These are phyloP conservation scores for Euzophera pinguis DNA, from an alignment of 2,888 invertebrate genomes.

Conservation along the genomic window DNA sequence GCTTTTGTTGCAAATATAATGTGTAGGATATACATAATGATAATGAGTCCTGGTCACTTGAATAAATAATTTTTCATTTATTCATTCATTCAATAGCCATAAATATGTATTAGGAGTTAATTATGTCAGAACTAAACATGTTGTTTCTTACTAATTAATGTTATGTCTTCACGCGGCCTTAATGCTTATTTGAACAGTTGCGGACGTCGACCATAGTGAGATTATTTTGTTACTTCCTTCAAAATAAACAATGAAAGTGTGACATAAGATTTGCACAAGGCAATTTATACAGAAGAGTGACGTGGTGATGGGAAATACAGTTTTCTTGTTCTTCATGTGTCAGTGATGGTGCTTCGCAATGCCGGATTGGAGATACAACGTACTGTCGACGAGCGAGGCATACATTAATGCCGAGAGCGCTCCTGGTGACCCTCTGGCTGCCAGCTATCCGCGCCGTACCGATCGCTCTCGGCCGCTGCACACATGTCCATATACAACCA, in stretches of 20 bases:
- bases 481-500: conserved; percentile 73
- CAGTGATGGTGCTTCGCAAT: conserved; percentile 70
- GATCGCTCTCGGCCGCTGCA: conserved; percentile 70
- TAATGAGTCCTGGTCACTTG: no score
- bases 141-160: conserved; percentile 12
- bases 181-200: conserved; percentile 48
- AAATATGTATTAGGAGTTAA: not conserved
- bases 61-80: no score
- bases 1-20: not conserved
- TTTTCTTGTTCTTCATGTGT: conserved; percentile 34
- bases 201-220: conserved; percentile 54
- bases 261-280: conserved; percentile 35
- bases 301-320: conserved; percentile 35
- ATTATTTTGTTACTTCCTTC: conserved; percentile 32
- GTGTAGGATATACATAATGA: not conserved
- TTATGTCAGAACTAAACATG: conserved; percentile 7
- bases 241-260: conserved; percentile 40
- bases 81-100: conserved; percentile 10
- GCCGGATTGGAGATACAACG: conserved; percentile 79
- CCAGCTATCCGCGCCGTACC: conserved; percentile 75
- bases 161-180: conserved; percentile 18
- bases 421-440: conserved; percentile 60
- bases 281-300: conserved; percentile 27
- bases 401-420: conserved; percentile 58
- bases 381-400: conserved; percentile 76